Evolutionary conservation across 2,113 vertebrate genomes (phyloP).

Genomic region (Microcebus jonahi): DNA sequence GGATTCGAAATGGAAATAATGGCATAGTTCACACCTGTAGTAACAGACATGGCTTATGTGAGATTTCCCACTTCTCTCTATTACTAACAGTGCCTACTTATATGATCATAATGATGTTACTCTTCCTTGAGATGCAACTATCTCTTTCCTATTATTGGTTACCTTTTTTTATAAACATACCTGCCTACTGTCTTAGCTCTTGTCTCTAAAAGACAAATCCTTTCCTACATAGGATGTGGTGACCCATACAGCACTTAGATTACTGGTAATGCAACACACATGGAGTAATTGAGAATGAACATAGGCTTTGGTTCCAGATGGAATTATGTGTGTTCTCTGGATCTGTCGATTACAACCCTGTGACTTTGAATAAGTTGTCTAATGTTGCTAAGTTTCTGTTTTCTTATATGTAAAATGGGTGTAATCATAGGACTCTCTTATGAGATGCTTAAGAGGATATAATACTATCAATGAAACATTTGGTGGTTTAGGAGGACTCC

Average conservation of each 20-base stretch:
- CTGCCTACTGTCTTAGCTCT: background rate
- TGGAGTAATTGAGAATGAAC: background rate
- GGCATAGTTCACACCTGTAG: background rate
- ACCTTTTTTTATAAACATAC: background rate
- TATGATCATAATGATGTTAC: background rate
- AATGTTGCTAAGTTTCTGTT: background rate
- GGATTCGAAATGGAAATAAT: background rate
- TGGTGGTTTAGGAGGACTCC: background rate
- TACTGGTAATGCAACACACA: background rate
- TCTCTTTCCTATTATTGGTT: background rate
- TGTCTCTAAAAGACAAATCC: background rate
- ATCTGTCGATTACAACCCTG: background rate
- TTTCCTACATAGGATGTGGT: background rate
- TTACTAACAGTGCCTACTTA: background rate
- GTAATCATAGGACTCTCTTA: background rate
- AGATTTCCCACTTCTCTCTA: background rate
- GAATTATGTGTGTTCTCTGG: background rate
- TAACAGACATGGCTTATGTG: background rate
- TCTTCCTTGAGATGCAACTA: background rate
- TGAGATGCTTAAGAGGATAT: background rate
- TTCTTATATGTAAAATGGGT: conserved; percentile 5
- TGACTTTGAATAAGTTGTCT: conserved; percentile 3
- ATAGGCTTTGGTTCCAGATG: background rate
- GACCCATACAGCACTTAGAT: background rate
- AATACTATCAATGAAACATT: background rate